Evolutionary conservation across 53 echinoderm and acorn worm species (phyloP).

Genomic region (Henricia sp.): DNA sequence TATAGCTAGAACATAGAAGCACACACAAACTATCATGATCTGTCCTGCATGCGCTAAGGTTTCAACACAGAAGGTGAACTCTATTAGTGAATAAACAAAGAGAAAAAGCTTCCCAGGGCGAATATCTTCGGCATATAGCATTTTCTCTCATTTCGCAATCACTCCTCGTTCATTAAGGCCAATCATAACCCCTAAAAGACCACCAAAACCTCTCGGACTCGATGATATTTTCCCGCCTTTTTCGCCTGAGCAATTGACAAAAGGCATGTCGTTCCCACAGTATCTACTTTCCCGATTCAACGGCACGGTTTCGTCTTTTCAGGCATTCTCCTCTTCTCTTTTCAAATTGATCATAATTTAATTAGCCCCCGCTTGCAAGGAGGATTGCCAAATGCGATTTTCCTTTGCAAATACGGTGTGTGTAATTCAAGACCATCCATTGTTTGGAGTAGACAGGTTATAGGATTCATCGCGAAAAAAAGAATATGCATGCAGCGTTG

Average conservation of each 20-base stretch:
- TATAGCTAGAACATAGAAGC: background rate
- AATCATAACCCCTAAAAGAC: constrained; percentile 7
- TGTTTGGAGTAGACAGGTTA: constrained; percentile 2
- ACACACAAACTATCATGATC: too few species aligned
- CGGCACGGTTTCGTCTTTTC: background rate
- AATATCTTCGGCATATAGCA: constrained; percentile 12
- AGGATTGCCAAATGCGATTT: constrained; percentile 41
- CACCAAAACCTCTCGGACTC: constrained; percentile 15
- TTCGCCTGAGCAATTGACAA: constrained; percentile 28
- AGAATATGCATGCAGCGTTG: too few species aligned
- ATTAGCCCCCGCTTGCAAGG: constrained; percentile 19
- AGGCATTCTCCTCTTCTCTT: constrained; percentile 1
- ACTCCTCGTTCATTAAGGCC: constrained; percentile 33
- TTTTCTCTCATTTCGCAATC: constrained; percentile 21
- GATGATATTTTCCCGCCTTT: constrained; percentile 5
- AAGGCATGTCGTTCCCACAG: background rate
- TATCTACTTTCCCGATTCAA: constrained; percentile 11
- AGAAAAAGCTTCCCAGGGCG: background rate
- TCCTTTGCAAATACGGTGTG: constrained; percentile 20
- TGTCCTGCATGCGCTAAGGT: too few species aligned
- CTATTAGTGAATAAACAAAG: constrained; percentile 44
- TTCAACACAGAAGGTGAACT: constrained; percentile 5
- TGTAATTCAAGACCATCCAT: constrained; percentile 20
- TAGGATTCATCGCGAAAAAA: too few species aligned
- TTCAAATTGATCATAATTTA: constrained; percentile 57